Base-by-base conservation (phyloP, 2,113 vertebrate species). In the Zosterops lateralis region DNA sequence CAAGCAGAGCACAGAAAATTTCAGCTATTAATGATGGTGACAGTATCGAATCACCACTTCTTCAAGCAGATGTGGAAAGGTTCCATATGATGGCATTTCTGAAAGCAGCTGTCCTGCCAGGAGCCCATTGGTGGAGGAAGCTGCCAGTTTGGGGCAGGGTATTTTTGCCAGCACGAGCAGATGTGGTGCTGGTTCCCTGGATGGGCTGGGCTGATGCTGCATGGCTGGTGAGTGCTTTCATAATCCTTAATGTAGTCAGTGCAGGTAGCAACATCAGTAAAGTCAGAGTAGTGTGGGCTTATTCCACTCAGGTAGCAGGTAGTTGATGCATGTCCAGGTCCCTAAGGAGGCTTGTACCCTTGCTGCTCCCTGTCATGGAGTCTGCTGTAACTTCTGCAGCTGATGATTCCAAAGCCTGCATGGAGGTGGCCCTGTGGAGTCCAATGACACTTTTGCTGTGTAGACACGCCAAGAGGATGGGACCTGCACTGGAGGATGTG, bases 231-330 rank as follows among this genome's bases (percentile, higher is more conserved):
- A 16, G 7, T 36, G 34, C 31, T 25, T 78, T 44, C 1, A 1
- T 42, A 18, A 38, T 45, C 32, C 45, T 68, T 45, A 8, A 21
- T 4, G 16, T n/a, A 15, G 28, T 66, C 18, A 8, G n/a, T 28
- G 57, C 36, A 66, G 58, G 50, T 3, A 14, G 47, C 45, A 32
- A 40, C 47, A 44, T 47, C 34, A 32, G 5, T 50, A 4, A 74
- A 58, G 68, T 21, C 34, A 9, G 5, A n/a, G 32, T 14, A 48
- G 24, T 0, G 0, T 44, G 65, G 26, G 17, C 16, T 60, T 25
- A 2, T 32, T 47, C 18, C 28, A 21, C 31, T 42, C 18, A 12
- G 31, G n/a, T 24, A 11, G 47, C 32, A 42, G 48, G 34, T 8
- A 29, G 28, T 1, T 17, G 50, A 24, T 62, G 1, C 3, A 3